Percentiles rank a stretch among this genome's conserved stretches.
phyloP scores from a whole-genome alignment of 1,140 invertebrate genomes.

The Popillia japonica region DNA sequence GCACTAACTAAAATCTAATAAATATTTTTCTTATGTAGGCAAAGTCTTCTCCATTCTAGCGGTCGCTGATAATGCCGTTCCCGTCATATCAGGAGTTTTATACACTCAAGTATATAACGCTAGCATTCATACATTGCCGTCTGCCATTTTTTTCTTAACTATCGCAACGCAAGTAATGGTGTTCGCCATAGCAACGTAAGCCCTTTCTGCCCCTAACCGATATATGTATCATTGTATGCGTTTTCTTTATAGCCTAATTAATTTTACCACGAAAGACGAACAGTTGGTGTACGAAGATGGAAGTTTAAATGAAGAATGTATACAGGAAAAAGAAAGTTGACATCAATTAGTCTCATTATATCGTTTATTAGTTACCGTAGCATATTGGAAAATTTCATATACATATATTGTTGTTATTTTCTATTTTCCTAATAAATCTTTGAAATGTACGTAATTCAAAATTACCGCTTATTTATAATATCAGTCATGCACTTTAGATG shows the following conservation, averaged over 20 bases:
- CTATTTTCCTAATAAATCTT: constrained; percentile 2
- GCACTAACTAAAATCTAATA: no score
- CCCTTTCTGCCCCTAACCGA: constrained; percentile 47
- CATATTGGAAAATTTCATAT: background rate
- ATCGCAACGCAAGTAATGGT: constrained; percentile 72
- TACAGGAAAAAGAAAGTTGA: background rate
- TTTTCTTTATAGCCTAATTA: constrained; percentile 41
- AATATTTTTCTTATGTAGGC: constrained; percentile 57
- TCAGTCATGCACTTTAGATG: background rate
- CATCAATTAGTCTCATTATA: background rate
- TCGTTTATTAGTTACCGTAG: background rate
- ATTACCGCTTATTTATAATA: background rate
- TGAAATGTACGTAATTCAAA: background rate
- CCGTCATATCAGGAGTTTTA: constrained; percentile 72
- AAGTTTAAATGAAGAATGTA: constrained; percentile 15
- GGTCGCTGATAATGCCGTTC: constrained; percentile 79
- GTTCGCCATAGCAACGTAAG: constrained; percentile 70
- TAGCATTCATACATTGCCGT: constrained; percentile 66
- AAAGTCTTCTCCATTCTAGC: constrained; percentile 78
- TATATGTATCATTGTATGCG: background rate
- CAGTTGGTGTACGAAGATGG: constrained; percentile 44
- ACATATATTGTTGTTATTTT: background rate
- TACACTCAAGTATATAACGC: constrained; percentile 76
- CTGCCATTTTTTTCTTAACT: constrained; percentile 73
- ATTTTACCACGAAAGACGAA: constrained; percentile 46